A percentile compares a stretch with the other conserved stretches of the same genome.
Evolutionary conservation across 2,113 vertebrate species (phyloP).

Genomic region (Kobus ellipsiprymnus): DNA sequence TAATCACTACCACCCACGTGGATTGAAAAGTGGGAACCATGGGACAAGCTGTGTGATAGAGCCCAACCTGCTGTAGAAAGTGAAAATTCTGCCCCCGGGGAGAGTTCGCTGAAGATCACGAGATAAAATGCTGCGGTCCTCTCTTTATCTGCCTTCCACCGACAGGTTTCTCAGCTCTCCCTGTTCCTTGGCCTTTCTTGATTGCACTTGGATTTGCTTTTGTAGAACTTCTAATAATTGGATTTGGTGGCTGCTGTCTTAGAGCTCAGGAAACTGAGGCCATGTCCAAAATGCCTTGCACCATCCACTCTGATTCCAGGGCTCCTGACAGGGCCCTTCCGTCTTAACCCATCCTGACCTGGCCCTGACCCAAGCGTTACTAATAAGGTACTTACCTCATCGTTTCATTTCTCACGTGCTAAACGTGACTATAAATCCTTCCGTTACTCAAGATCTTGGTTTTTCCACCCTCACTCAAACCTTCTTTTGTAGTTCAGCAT

Average conservation of each 20-base stretch:
- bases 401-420: constrained; percentile 62
- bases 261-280: constrained; percentile 46
- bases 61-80: not conserved
- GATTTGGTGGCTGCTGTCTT: not conserved
- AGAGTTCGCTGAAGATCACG: not conserved
- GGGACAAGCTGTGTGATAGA: not conserved
- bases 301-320: not conserved
- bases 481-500: constrained; percentile 24
- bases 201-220: not conserved
- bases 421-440: constrained; percentile 61
- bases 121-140: not conserved
- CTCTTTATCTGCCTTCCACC: not conserved
- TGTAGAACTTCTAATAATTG: not conserved
- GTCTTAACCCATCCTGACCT: constrained; percentile 55
- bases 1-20: constrained; percentile 68
- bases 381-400: constrained; percentile 60
- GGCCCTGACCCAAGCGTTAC: constrained; percentile 44
- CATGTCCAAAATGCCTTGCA: not conserved
- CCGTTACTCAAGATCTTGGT: constrained; percentile 15
- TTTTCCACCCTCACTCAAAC: constrained; percentile 11
- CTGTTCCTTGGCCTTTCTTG: not conserved
- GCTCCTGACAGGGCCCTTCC: not conserved
- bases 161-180: not conserved
- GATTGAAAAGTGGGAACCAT: constrained; percentile 23
- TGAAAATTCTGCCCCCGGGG: not conserved